Base-by-base conservation (phyloP, 2,888 invertebrate genomes). In the Cephonodes hylas region DNA sequence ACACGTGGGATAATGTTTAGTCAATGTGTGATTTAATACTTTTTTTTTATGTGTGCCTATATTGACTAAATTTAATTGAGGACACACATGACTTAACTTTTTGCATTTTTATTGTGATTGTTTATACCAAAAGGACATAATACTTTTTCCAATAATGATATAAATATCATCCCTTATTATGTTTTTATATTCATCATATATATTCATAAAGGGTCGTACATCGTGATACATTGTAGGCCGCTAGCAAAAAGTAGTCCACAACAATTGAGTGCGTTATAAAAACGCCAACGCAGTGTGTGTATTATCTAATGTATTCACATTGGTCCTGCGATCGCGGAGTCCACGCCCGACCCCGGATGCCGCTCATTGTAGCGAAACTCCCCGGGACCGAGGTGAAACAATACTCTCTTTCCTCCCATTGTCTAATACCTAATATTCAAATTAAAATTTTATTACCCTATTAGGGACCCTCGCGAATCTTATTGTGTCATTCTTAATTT, bases 341-440 rank as follows among this genome's bases (percentile, higher is more conserved):
- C 80, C 79, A 76, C 82, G 76, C 73, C 81, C 80, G 81, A 79
- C 83, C 80, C 89, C 91, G 92, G 91, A 92, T 86, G 90, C 89
- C 76, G 80, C 77, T 87, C 91, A 91, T 91, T 90, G 89, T 91
- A 91, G 90, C 91, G 91, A 91, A 92, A 91, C 92, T 89, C 89
- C 90, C 89, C 85, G 87, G 77, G 80, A 76, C 80, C 78, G 75
- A 80, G 76, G 79, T 85, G 81, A 89, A 88, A 92, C 91, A 91
- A 91, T 90, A 84, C 84, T 85, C 85, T 85, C 88, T 86, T 88
- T 90, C 89, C 91, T 90, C 83, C 82, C 79, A 89, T 91, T 91
- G 91, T 92, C 83, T 84, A 76, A 68, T 67, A 63, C 70, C 63
- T 64, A 38, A 38, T 31, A 58, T 42, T 42, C n/a, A 7, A 42